Conservation (phyloP, 2,888 invertebrate species). For the Machimus atricapillus region DNA sequence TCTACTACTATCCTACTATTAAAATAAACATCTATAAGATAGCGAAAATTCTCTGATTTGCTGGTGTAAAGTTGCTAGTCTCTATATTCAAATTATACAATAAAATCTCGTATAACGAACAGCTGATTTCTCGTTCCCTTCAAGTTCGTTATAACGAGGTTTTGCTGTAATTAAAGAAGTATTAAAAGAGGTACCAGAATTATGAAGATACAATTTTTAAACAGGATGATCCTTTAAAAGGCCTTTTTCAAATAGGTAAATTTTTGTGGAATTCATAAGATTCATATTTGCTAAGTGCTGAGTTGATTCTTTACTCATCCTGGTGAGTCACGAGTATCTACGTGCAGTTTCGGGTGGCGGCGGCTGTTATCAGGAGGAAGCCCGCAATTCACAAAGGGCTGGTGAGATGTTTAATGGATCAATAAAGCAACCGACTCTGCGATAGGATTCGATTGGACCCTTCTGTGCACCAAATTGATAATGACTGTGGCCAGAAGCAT, state of each 20-base stretch:
- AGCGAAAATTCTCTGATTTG: too few species aligned
- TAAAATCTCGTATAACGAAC: too few species aligned
- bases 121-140: too few species aligned
- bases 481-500: background rate
- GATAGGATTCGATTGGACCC: background rate
- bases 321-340: conserved; percentile 1
- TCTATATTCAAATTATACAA: too few species aligned
- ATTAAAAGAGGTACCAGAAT: too few species aligned
- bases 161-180: too few species aligned
- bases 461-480: conserved; percentile 16
- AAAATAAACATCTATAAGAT: too few species aligned
- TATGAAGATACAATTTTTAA: background rate
- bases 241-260: background rate
- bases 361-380: conserved; percentile 1
- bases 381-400: background rate
- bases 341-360: background rate
- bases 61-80: too few species aligned
- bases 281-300: background rate
- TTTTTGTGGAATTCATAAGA: background rate
- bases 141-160: too few species aligned
- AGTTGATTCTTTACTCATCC: conserved; percentile 11
- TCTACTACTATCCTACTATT: too few species aligned
- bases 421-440: background rate
- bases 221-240: background rate
- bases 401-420: conserved; percentile 6